Conservation (phyloP, 2,888 invertebrate species). For the Caenorhabditis uteleia region DNA sequence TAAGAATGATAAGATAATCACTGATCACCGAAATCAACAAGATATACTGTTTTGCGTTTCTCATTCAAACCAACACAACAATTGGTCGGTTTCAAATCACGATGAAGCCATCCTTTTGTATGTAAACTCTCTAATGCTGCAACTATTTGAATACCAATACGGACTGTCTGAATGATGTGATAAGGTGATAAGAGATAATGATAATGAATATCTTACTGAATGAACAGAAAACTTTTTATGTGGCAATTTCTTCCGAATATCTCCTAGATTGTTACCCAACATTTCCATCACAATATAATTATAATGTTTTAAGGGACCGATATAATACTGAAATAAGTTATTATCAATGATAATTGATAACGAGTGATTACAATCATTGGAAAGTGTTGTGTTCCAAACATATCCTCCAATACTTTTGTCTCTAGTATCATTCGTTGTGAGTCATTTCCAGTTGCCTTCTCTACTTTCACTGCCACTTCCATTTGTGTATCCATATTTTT, state of each 20-base stretch:
- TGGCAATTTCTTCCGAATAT: constrained; percentile 50
- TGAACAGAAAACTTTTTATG: constrained; percentile 35
- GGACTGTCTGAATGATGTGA: no score
- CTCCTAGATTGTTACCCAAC: constrained; percentile 60
- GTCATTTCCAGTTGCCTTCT: constrained; percentile 47
- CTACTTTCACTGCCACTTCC: constrained; percentile 64
- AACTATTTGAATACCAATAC: constrained; percentile 58
- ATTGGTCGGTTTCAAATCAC: constrained; percentile 65
- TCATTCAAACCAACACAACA: constrained; percentile 54
- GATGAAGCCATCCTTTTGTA: constrained; percentile 58
- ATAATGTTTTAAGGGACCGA: constrained; percentile 42
- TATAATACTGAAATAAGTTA: constrained; percentile 43
- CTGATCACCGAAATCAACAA: constrained; percentile 65
- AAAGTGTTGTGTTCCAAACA: constrained; percentile 46
- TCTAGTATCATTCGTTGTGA: constrained; percentile 63
- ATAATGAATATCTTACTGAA: constrained; percentile 27
- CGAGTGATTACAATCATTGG: constrained; percentile 37
- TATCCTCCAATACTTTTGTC: constrained; percentile 50
- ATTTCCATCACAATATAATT: constrained; percentile 67
- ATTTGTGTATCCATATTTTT: constrained; percentile 33
- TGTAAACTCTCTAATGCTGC: constrained; percentile 58
- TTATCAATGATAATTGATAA: neutral
- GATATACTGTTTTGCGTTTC: constrained; percentile 47
- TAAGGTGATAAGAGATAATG: constrained; percentile 1
- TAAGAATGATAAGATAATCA: no score